A percentile compares a stretch with the other conserved stretches of the same genome.
These are phyloP conservation scores for Chrysochloris asiatica DNA, from an alignment of 2,113 vertebrate species.

Conservation along the genomic window DNA sequence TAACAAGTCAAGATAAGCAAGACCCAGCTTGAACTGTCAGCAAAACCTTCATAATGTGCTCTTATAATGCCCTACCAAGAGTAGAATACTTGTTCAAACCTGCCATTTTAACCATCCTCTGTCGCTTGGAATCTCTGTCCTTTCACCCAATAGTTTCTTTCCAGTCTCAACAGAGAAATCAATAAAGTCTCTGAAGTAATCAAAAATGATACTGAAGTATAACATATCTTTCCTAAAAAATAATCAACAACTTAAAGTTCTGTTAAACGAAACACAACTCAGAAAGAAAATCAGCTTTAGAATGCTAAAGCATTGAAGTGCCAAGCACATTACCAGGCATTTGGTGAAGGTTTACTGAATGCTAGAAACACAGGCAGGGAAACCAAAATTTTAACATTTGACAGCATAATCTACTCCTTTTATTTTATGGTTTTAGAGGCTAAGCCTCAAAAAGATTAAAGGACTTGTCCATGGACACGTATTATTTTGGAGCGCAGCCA, in stretches of 20 bases:
- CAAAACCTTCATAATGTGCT: constrained; percentile 29
- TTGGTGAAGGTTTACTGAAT: constrained; percentile 6
- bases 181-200: constrained; percentile 40
- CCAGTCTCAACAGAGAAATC: constrained; percentile 42
- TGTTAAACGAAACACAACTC: constrained; percentile 40
- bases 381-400: neutral
- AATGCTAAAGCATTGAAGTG: constrained; percentile 33
- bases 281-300: constrained; percentile 43
- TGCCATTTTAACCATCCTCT: constrained; percentile 56
- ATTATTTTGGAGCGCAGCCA: constrained; percentile 51
- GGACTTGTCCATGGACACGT: constrained; percentile 1
- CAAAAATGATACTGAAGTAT: too few relatives aligned
- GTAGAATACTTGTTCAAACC: constrained; percentile 74
- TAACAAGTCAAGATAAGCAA: constrained; percentile 78
- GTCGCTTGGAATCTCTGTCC: constrained; percentile 57
- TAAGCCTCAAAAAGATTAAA: constrained; percentile 48
- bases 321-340: neutral
- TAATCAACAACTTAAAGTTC: constrained; percentile 25
- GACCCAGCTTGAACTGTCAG: constrained; percentile 58
- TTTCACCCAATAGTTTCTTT: neutral
- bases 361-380: neutral
- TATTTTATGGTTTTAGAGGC: constrained; percentile 11
- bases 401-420: constrained; percentile 17
- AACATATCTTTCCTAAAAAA: constrained; percentile 25
- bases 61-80: constrained; percentile 60